Conservation (phyloP, 2,888 invertebrate genomes). For the Silvanus unidentatus region DNA sequence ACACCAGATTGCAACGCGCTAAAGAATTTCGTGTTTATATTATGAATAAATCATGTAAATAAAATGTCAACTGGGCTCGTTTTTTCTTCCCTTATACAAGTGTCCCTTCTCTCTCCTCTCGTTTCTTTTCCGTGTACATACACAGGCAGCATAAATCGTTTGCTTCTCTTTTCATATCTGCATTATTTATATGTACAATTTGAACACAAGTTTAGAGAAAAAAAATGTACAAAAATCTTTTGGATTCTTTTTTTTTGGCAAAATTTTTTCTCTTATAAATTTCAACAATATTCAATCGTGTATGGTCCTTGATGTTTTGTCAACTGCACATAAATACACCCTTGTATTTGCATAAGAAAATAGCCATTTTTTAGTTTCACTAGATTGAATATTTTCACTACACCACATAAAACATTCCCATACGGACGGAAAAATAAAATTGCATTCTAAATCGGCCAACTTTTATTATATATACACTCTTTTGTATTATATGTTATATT, state of each 20-base stretch:
- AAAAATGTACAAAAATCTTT: too few species aligned
- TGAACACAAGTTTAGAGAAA: too few species aligned
- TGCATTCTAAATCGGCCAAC: too few species aligned
- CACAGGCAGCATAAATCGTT: constrained; percentile 13
- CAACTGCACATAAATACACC: constrained; percentile 11
- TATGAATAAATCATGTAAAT: constrained; percentile 20
- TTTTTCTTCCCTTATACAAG: too few species aligned
- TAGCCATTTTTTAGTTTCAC: constrained; percentile 13
- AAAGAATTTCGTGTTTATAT: constrained; percentile 20
- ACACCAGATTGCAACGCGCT: constrained; percentile 17
- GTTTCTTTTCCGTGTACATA: too few species aligned
- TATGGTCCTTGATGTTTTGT: constrained; percentile 7
- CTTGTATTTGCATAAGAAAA: constrained; percentile 15
- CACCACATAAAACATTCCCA: constrained; percentile 14
- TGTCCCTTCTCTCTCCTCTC: too few species aligned
- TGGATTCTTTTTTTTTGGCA: too few species aligned
- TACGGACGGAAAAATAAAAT: not conserved
- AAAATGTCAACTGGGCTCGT: too few species aligned
- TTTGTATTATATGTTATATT: too few species aligned
- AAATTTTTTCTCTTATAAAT: too few species aligned
- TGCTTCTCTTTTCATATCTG: not conserved
- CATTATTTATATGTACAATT: constrained; percentile 15
- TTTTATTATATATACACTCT: too few species aligned
- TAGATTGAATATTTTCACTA: constrained; percentile 11
- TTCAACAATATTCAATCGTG: too few species aligned